Percentiles rank a stretch among this genome's conserved stretches.
Conservation (phyloP, 2,797 vertebrate species). For the Notolepis coatsorum region DNA sequence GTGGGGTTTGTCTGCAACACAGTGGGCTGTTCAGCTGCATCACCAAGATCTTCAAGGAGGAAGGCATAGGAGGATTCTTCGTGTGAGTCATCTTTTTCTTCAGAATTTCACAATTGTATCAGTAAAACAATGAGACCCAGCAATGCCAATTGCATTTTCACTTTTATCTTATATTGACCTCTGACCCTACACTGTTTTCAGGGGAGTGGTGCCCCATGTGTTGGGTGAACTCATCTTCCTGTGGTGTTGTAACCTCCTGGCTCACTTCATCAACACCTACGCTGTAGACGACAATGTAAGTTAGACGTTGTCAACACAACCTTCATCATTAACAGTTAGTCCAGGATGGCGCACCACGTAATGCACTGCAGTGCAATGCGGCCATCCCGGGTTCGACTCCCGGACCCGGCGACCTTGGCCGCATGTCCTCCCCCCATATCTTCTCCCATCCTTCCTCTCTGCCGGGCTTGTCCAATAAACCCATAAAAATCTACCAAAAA, state of each 20-base stretch:
- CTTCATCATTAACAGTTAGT: too few species aligned
- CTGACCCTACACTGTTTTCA: conserved; percentile 58
- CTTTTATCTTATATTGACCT: neutral
- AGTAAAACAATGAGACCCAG: too few species aligned
- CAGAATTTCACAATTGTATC: neutral
- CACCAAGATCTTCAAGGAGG: conserved; percentile 87
- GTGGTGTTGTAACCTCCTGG: conserved; percentile 91
- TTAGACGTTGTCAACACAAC: too few species aligned
- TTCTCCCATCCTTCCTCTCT: too few species aligned
- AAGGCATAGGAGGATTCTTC: conserved; percentile 89
- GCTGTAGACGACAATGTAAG: conserved; percentile 90
- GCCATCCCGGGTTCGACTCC: too few species aligned
- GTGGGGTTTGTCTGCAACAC: conserved; percentile 30
- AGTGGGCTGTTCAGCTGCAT: conserved; percentile 86
- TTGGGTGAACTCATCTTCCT: conserved; percentile 90
- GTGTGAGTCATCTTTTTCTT: conserved; percentile 79
- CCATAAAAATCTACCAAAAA: too few species aligned
- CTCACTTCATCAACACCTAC: conserved; percentile 90
- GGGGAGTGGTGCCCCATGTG: conserved; percentile 87
- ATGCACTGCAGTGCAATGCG: too few species aligned
- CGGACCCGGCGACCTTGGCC: too few species aligned
- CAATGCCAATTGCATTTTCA: too few species aligned
- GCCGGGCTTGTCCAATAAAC: too few species aligned
- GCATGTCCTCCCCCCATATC: too few species aligned
- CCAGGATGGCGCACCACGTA: too few species aligned